Evolutionary conservation across 2,888 invertebrate genomes (phyloP).

Genomic region (Macrophya annulata): DNA sequence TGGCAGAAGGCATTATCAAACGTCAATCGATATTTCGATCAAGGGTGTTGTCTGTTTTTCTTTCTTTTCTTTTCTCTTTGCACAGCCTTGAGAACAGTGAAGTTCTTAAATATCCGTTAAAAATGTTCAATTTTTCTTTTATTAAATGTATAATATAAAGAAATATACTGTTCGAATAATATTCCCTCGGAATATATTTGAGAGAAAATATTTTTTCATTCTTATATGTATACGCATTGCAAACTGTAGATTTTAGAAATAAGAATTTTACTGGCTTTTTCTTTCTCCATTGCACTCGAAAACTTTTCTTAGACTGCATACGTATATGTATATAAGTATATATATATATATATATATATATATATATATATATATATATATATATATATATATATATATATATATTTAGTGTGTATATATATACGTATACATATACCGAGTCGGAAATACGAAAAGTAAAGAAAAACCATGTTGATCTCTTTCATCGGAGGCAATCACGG

Average conservation of each 20-base stretch:
- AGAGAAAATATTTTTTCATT: background rate
- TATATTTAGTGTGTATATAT: no score
- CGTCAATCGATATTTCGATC: background rate
- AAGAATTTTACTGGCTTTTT: background rate
- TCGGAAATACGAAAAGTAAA: slow-evolving; percentile 27
- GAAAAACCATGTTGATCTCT: slow-evolving; percentile 54
- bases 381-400: no score
- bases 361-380: no score
- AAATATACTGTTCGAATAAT: background rate
- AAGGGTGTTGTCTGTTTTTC: background rate
- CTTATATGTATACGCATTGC: background rate
- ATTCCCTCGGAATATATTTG: background rate
- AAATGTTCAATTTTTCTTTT: no score
- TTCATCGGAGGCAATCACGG: slow-evolving; percentile 56
- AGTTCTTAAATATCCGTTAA: no score
- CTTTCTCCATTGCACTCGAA: slow-evolving; percentile 2
- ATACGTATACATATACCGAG: background rate
- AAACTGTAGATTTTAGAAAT: background rate
- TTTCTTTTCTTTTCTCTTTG: background rate
- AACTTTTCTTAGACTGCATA: background rate
- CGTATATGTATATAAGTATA: no score
- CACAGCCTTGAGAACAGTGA: background rate
- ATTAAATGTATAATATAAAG: no score
- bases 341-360: no score
- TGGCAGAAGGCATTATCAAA: background rate